Conservation (phyloP, 2,113 vertebrate genomes). For the Solea solea region DNA sequence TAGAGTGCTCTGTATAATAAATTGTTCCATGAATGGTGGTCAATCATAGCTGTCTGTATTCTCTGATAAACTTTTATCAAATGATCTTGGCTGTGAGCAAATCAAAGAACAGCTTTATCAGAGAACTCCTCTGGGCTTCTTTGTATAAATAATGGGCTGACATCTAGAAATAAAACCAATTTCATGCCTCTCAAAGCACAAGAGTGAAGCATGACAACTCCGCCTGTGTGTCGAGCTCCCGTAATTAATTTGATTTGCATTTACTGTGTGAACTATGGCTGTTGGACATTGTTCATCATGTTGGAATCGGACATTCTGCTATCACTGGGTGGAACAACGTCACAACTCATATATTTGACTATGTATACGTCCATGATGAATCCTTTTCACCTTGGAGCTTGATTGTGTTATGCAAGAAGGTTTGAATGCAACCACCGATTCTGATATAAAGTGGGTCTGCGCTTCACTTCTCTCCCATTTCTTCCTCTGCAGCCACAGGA, state of each 20-base stretch:
- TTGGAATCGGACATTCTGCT: slow-evolving; percentile 40
- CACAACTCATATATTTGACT: slow-evolving; percentile 19
- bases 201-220: slow-evolving; percentile 71
- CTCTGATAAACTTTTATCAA: slow-evolving; percentile 43
- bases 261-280: slow-evolving; percentile 57
- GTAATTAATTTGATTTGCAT: slow-evolving; percentile 75
- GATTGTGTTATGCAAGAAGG: neutral
- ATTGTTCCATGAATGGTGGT: slow-evolving; percentile 2
- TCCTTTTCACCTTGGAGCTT: neutral
- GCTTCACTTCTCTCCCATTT: slow-evolving; percentile 22
- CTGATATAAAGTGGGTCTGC: neutral
- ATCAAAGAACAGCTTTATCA: slow-evolving; percentile 38
- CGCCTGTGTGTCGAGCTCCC: slow-evolving; percentile 56
- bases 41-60: slow-evolving; percentile 9
- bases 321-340: slow-evolving; percentile 23
- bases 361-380: slow-evolving; percentile 4
- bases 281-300: slow-evolving; percentile 63
- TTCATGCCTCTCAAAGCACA: slow-evolving; percentile 72
- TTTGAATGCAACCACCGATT: slow-evolving; percentile 7
- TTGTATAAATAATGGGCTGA: slow-evolving; percentile 59
- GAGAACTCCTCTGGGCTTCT: slow-evolving; percentile 36
- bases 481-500: slow-evolving; percentile 87
- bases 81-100: slow-evolving; percentile 31
- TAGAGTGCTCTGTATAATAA: neutral
- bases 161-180: slow-evolving; percentile 72